Evolutionary conservation across 2,113 vertebrate species (phyloP).

Genomic region (Fulmarus glacialis): DNA sequence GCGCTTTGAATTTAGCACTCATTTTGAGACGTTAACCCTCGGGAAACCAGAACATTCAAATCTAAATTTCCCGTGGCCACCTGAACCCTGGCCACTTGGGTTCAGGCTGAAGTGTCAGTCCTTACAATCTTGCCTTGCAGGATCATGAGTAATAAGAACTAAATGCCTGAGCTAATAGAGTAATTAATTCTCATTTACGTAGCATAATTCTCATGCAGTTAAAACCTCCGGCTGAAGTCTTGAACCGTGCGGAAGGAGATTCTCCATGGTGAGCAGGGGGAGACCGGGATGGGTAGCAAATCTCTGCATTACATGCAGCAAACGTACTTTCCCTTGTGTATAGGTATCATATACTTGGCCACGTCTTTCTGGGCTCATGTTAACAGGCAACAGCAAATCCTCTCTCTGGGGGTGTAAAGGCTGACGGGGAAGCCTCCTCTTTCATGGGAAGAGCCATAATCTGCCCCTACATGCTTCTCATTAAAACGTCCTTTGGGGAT

Average conservation of each 20-base stretch:
- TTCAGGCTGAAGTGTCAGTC: neutral
- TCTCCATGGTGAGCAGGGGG: neutral
- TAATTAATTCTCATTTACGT: constrained; percentile 8
- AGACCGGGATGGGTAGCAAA: neutral
- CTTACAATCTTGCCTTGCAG: neutral
- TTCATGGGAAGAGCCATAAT: neutral
- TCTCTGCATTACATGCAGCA: neutral
- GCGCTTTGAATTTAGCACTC: neutral
- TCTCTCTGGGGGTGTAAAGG: neutral
- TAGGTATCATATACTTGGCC: neutral
- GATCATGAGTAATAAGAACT: neutral
- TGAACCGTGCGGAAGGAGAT: neutral
- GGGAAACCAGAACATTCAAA: neutral
- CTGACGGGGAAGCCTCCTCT: neutral
- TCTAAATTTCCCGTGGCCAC: neutral
- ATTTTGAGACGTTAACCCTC: neutral
- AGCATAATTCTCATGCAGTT: neutral
- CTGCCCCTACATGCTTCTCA: neutral
- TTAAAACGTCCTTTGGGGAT: neutral
- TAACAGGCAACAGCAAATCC: neutral
- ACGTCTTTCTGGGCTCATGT: neutral
- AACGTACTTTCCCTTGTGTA: fast-evolving
- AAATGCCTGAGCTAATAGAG: neutral
- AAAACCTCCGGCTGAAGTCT: neutral
- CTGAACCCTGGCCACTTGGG: neutral